These are phyloP conservation scores for Petrocephalus schoutedeni DNA, from an alignment of 2,797 vertebrate species.

Conservation along the genomic window DNA sequence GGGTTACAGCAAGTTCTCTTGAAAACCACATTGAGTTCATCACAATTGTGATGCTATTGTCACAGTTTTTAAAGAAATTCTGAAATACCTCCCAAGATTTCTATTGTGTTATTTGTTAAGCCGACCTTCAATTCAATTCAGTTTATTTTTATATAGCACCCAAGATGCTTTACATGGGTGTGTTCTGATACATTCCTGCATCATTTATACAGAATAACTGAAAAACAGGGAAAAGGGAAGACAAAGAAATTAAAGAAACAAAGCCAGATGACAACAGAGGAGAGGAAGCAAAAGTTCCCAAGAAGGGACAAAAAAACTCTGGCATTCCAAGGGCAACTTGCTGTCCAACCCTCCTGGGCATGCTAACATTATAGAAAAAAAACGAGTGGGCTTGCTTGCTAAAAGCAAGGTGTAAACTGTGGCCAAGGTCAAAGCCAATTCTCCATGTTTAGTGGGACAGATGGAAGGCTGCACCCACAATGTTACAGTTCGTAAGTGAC, in stretches of 20 bases:
- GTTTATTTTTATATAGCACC: background rate
- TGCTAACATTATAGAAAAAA: too few relatives aligned
- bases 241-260: too few relatives aligned
- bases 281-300: background rate
- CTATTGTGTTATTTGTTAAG: background rate
- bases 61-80: background rate
- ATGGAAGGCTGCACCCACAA: background rate
- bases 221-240: too few relatives aligned
- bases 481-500: background rate
- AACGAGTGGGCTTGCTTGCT: too few relatives aligned
- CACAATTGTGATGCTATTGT: background rate
- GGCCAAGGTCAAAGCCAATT: too few relatives aligned
- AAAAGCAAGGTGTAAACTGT: too few relatives aligned
- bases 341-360: too few relatives aligned
- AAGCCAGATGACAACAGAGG: background rate
- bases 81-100: background rate
- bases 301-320: background rate
- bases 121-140: too few relatives aligned
- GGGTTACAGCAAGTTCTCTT: background rate
- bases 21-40: background rate
- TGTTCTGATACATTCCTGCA: too few relatives aligned
- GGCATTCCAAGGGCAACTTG: too few relatives aligned
- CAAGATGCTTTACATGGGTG: too few relatives aligned
- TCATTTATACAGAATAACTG: too few relatives aligned
- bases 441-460: background rate